A percentile compares a stretch with the other conserved stretches of the same genome.
These are phyloP conservation scores for Leptarthrus brevirostris DNA, from an alignment of 2,888 invertebrate species.

Conservation along the genomic window DNA sequence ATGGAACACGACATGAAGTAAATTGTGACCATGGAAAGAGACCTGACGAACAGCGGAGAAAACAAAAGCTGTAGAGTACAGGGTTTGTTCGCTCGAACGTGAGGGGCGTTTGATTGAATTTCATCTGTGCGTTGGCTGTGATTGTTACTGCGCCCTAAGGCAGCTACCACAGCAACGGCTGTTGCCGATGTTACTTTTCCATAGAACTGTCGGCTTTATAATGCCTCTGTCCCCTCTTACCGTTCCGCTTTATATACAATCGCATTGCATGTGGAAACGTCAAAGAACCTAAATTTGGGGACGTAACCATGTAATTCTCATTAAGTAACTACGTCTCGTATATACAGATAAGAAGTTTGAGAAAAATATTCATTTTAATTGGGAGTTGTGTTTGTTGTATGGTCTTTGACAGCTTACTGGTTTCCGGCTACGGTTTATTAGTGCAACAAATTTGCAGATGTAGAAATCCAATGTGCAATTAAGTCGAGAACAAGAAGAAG, in stretches of 20 bases:
- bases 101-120: constrained; percentile 14
- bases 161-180: constrained; percentile 13
- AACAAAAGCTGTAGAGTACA: not conserved
- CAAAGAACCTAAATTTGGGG: not conserved
- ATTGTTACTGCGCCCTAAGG: constrained; percentile 21
- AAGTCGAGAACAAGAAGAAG: not conserved
- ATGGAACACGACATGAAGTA: not conserved
- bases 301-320: constrained; percentile 16
- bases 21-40: not conserved
- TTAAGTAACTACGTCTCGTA: not conserved
- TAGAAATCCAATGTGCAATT: not conserved
- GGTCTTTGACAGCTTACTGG: not conserved
- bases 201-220: not conserved
- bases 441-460: not conserved
- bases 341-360: not conserved
- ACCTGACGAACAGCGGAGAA: not conserved
- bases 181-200: constrained; percentile 3
- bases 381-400: not conserved
- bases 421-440: constrained; percentile 5
- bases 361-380: constrained; percentile 16
- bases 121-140: constrained; percentile 34
- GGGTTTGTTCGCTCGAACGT: not conserved
- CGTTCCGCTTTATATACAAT: not conserved
- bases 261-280: not conserved
- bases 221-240: not conserved